Evolutionary conservation across 2,888 invertebrate genomes (phyloP), one percentile per base, ranked within the genome.

Genomic region (Isotomurus palustris): DNA sequence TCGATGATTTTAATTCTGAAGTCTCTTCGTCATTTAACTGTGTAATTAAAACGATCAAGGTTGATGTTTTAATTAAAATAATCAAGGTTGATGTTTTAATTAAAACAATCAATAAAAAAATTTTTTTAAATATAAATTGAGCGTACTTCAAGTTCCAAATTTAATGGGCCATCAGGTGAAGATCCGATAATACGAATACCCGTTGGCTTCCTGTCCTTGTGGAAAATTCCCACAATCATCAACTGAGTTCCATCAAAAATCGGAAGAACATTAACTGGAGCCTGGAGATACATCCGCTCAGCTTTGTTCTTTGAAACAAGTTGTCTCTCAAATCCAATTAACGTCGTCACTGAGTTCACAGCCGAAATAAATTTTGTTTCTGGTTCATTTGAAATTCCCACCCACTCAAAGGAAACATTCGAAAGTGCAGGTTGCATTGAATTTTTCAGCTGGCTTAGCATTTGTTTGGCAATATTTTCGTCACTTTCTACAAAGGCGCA

Each of bases 401-500:
- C 10, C 51, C 48, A 25, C 32, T 36, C 32, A 43, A 56, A 22
- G 49, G 32, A 22, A 27, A 40, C 51, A 68, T 66, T 60, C 38
- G 65, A 62, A 3, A 71, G 49, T 8, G 67, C 57, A 12, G 72
- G 71, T 32, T 71, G 70, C 12, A 72, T 40, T 24, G 66, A 69
- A 52, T 71, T 67, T 53, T 72, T 71, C 24, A 72, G 59, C 36
- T 70, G 70, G 25, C 66, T 63, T 28, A 71, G 25, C 22, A 73
- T 72, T 61, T 73, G 72, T 21, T 64, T 65, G 24, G 71, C 67
- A 49, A 73, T 62, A 14, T 55, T 62, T 53, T 72, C 73, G 36
- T 71, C 66, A 56, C 69, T 62, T 1, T 71, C 67, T 5, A 74
- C 73, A 66, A 75, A 75, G 27, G 73, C 74, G 3, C 73, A 71